Percentiles rank a stretch among this genome's conserved stretches.
phyloP scores from a whole-genome alignment of 2,797 vertebrate species.

The Podarcis siculus region DNA sequence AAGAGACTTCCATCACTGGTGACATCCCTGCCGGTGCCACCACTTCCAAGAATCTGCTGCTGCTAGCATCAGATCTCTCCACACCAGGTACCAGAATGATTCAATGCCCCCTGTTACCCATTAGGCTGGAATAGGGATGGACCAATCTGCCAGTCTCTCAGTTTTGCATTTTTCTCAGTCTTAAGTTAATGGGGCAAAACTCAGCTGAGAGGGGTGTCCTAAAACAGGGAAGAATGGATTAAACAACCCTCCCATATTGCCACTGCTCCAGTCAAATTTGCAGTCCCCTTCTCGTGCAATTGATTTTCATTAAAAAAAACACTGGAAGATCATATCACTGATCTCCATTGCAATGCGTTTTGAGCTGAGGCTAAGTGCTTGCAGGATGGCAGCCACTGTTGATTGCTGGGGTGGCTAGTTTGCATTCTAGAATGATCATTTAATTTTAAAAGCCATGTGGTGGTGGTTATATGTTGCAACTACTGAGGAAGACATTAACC shows the following conservation, averaged over 20 bases:
- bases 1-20: not conserved
- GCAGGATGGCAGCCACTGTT: not conserved
- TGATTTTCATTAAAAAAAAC: not conserved
- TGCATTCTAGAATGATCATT: not conserved
- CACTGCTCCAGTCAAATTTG: not conserved
- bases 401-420: not conserved
- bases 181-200: not conserved
- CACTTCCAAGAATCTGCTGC: not conserved
- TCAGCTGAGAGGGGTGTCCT: too few relatives aligned
- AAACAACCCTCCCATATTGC: not conserved
- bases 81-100: conserved; percentile 5
- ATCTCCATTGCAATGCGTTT: not conserved
- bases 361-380: not conserved
- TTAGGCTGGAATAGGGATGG: not conserved
- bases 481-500: not conserved
- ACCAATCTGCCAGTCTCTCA: too few relatives aligned
- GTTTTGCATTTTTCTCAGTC: too few relatives aligned
- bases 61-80: not conserved
- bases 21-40: not conserved
- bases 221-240: not conserved
- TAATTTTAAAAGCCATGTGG: not conserved
- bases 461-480: not conserved
- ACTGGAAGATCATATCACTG: not conserved
- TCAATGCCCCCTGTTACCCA: not conserved
- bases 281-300: not conserved